A percentile compares a stretch with the other conserved stretches of the same genome.
These are phyloP conservation scores for Brienomyrus brachyistius DNA, from an alignment of 2,113 vertebrate genomes.

Conservation along the genomic window DNA sequence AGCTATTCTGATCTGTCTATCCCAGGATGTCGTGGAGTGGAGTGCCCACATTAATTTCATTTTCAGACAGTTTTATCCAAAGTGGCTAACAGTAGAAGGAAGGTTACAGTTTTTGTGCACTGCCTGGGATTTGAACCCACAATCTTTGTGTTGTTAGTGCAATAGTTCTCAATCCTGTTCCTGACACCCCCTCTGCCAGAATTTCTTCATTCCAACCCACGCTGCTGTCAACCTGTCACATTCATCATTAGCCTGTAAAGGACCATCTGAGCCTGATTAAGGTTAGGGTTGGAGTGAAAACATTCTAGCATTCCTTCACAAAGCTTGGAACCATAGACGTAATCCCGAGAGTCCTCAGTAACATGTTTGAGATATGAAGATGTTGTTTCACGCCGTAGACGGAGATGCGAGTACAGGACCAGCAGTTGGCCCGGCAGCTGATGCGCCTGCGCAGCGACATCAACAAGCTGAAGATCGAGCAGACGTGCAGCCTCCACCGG, in stretches of 20 bases:
- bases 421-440: slow-evolving; percentile 88
- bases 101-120: background rate
- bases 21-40: no score
- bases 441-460: slow-evolving; percentile 88
- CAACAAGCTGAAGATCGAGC: slow-evolving; percentile 92
- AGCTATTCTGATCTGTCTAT: background rate
- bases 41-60: background rate
- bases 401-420: slow-evolving; percentile 93
- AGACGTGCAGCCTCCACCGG: slow-evolving; percentile 84
- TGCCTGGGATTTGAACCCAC: background rate
- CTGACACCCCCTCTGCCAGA: no score
- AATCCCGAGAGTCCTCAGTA: background rate
- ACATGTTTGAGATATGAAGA: background rate
- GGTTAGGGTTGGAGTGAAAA: no score
- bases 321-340: background rate
- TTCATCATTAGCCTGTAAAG: no score
- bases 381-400: slow-evolving; percentile 51
- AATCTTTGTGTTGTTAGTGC: background rate
- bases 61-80: background rate
- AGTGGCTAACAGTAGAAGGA: background rate
- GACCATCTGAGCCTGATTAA: no score
- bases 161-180: no score
- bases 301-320: background rate
- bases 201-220: no score
- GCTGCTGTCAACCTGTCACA: no score